phyloP scores from a whole-genome alignment of 92 coral and sea anemone genomes.

The Phenganax stokvisi region DNA sequence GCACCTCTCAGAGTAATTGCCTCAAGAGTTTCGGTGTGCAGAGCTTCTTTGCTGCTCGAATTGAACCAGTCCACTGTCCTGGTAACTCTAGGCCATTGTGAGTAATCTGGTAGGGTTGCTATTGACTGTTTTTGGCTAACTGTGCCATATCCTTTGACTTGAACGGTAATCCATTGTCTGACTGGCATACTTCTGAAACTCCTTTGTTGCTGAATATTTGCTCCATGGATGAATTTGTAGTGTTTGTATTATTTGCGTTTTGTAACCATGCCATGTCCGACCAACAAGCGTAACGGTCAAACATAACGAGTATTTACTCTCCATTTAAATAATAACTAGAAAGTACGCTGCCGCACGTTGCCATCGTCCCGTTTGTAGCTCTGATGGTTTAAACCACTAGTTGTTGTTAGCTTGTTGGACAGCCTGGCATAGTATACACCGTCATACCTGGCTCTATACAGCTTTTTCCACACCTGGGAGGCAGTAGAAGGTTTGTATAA shows the following conservation, averaged over 20 bases:
- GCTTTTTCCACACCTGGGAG: constrained; percentile 9
- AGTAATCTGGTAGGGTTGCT: constrained; percentile 28
- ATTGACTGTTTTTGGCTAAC: constrained; percentile 15
- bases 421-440: background rate
- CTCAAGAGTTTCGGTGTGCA: constrained; percentile 14
- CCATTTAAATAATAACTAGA: constrained; percentile 23
- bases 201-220: constrained; percentile 36
- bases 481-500: constrained; percentile 4
- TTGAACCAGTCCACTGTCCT: constrained; percentile 43
- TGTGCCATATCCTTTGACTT: constrained; percentile 39
- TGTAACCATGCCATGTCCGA: constrained; percentile 37
- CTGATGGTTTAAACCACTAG: constrained; percentile 21
- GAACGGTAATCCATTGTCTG: constrained; percentile 45
- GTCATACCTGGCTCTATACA: background rate
- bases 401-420: constrained; percentile 3
- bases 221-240: constrained; percentile 33
- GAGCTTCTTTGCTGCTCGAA: constrained; percentile 19
- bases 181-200: constrained; percentile 33
- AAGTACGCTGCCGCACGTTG: constrained; percentile 27
- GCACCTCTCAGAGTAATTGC: constrained; percentile 5
- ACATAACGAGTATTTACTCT: constrained; percentile 27
- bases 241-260: constrained; percentile 19
- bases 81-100: constrained; percentile 40
- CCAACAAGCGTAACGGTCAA: constrained; percentile 39
- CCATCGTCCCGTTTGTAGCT: constrained; percentile 18